These are phyloP conservation scores for Tetrax tetrax DNA, from an alignment of 2,113 vertebrate species.

Conservation along the genomic window DNA sequence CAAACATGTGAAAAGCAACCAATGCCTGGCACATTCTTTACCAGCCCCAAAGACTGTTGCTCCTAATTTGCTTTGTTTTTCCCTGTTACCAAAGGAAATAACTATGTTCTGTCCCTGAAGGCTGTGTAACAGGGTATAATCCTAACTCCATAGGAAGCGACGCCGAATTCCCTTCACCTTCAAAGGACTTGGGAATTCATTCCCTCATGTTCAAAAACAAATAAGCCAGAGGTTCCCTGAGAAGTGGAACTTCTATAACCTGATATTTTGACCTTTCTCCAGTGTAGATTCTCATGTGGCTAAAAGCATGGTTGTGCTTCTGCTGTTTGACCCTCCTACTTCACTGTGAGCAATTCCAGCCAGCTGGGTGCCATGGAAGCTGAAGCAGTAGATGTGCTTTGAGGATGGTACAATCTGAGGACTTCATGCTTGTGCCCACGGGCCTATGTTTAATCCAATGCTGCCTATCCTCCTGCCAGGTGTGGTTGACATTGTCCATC, in stretches of 20 bases:
- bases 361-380: neutral
- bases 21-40: neutral
- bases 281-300: neutral
- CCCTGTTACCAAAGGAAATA: neutral
- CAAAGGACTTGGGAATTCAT: neutral
- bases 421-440: neutral
- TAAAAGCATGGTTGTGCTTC: neutral
- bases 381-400: neutral
- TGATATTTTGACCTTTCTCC: conserved; percentile 1
- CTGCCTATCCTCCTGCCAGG: neutral
- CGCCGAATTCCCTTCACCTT: neutral
- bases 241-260: conserved; percentile 14
- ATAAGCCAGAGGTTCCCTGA: neutral
- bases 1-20: neutral
- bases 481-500: neutral
- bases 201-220: neutral
- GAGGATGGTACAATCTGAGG: neutral
- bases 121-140: neutral
- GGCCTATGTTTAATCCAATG: neutral
- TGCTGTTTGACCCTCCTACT: neutral
- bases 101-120: neutral
- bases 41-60: neutral
- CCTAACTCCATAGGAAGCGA: neutral
- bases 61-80: neutral
- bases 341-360: neutral